Base-by-base conservation (phyloP, 2,797 vertebrate species). In the Gymnocypris eckloni region DNA sequence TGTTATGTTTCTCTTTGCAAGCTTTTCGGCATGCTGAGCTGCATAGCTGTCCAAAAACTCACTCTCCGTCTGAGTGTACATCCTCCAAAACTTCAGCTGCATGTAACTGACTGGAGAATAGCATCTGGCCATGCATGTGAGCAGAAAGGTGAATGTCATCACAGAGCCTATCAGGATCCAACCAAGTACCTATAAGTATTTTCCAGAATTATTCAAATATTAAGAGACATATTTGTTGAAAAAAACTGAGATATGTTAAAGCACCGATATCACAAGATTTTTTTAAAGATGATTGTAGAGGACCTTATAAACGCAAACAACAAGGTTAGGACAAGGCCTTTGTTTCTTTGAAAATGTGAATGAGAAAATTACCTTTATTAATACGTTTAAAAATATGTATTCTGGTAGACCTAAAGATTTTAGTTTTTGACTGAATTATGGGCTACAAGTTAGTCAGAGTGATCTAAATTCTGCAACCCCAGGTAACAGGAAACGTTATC, bases 41-140 rank as follows among this genome's bases (percentile, higher is more conserved):
- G 92, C 87, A 48, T 93, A 91, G 20, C 0, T 73, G 18, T 94
- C 76, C 11, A 97, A 79, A 41, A 93, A 73, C 39, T 87, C 3
- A 1, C 0, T 6, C 87, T 97, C 96, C 78, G 94, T 90, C 54
- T 93, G 4, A n/a, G 41, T 13, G 41, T 96, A 97, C 0, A 61
- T 88, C 93, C 86, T 91, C 94, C 93, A 94, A 91, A 97, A 96
- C 75, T 87, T 92, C 70, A 95, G 90, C 78, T 96, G 96, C 83
- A 93, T 83, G 84, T 94, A 95, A 88, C 94, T 96, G 88, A 96
- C 83, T 0, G 94, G 94, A 33, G 95, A 97, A 1, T 0, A 1
- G 33, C 96, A 97, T 13, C 0, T 90, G 4, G 2, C 88, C 84
- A 92, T 0, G 15, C 93, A 95, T 0, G 2, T 92, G 1, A 86